Evolutionary conservation across 2,888 invertebrate species (phyloP), one percentile per base, ranked within the genome.

Genomic region (Sericinus montela): DNA sequence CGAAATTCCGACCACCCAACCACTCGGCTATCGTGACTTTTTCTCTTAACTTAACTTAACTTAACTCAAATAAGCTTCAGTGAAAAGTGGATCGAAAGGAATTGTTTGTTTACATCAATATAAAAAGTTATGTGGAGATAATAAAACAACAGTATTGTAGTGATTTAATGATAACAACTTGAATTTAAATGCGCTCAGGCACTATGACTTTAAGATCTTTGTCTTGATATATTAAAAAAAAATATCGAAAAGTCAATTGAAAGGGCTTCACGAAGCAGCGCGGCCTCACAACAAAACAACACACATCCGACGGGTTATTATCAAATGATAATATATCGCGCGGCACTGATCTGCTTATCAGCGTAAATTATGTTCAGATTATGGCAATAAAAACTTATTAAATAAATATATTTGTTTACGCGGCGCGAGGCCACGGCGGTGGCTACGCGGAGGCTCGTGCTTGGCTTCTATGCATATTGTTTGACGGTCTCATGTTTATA

Each of bases 391-490:
- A 86, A 83, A 80, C 72, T 79, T 86, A 85, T 84, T 85, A 85
- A 84, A 84, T 82, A 67, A 70, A 83, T 84, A 83, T 85, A 82
- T 86, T 84, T 85, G 84, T 85, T 84, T 83, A 83, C 72, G 66
- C 62, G 63, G 55, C 65, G 63, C 57, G 62, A 57, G 57, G 62
- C 61, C 45, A 19, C 13, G 13, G 44, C 32, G 13, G 19, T 15
- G 15, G 13, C 14, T 10, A 23, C 23, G 23, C 10, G 9, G n/a
- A 40, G 43, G 39, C 40, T n/a, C 13, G 3, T 25, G 40, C 39
- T 44, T 3, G 53, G 63, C n/a, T 65, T 63, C 69, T 58, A 76
- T 73, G 62, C 41, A 19, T 52, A 8, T 14, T 32, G 32, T 11
- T 7, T 32, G 11, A 4, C 3, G 1, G n/a, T n/a, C n/a, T n/a